Conservation (phyloP, 2,113 vertebrate species). For the Polypterus bichir region DNA sequence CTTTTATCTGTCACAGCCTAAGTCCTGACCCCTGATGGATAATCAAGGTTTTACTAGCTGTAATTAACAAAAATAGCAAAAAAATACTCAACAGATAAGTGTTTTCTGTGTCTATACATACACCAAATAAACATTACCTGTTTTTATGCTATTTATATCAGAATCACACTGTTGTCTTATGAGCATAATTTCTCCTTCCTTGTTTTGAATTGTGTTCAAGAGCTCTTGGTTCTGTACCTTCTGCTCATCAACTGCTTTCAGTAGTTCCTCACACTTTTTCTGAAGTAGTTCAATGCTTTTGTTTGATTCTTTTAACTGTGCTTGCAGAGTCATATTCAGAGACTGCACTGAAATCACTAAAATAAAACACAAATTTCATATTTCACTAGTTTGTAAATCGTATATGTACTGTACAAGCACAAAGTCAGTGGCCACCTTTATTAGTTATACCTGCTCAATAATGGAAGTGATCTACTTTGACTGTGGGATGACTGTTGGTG, state of each 20-base stretch:
- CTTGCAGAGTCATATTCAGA: slow-evolving; percentile 56
- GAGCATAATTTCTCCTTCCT: slow-evolving; percentile 50
- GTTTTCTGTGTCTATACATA: slow-evolving; percentile 2
- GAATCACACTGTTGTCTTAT: slow-evolving; percentile 50
- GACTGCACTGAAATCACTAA: slow-evolving; percentile 57
- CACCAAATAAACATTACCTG: slow-evolving; percentile 37
- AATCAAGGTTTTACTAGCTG: no score
- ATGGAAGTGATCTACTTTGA: no score
- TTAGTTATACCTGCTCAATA: no score
- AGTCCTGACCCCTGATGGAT: no score
- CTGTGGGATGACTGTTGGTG: no score
- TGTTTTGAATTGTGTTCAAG: slow-evolving; percentile 42
- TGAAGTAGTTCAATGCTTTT: slow-evolving; percentile 55
- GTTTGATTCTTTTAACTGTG: slow-evolving; percentile 50
- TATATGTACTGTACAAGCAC: no score
- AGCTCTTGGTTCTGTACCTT: slow-evolving; percentile 49
- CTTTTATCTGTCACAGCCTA: no score
- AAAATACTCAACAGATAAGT: no score
- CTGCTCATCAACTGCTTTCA: slow-evolving; percentile 48
- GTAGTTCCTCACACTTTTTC: slow-evolving; percentile 56
- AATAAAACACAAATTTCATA: slow-evolving; percentile 8
- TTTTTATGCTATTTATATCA: slow-evolving; percentile 44
- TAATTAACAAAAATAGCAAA: no score
- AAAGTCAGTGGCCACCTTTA: no score
- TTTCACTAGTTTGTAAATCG: no score